These are phyloP conservation scores for Carpatolechia fugitivella DNA, from an alignment of 2,888 invertebrate genomes.

Conservation along the genomic window DNA sequence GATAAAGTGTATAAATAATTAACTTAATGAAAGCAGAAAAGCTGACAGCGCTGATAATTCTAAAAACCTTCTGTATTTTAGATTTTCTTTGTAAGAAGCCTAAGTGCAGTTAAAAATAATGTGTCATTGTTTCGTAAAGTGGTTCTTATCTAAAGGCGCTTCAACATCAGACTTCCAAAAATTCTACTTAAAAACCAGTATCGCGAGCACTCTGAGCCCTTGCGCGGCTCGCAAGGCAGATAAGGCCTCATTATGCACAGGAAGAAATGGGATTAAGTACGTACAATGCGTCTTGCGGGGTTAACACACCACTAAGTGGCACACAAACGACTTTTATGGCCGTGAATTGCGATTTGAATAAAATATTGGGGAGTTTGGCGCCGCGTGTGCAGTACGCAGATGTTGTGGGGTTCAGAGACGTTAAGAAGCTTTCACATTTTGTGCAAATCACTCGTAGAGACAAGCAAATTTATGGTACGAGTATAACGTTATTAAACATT, in stretches of 20 bases:
- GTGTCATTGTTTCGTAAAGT: too few species aligned
- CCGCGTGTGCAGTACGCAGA: background rate
- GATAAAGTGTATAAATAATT: too few species aligned
- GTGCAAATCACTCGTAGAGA: too few species aligned
- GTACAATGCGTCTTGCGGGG: slow-evolving; percentile 6
- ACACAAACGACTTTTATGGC: slow-evolving; percentile 32
- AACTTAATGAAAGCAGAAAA: too few species aligned
- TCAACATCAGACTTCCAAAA: background rate
- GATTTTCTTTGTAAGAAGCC: too few species aligned
- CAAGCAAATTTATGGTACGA: too few species aligned
- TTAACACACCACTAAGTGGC: slow-evolving; percentile 9
- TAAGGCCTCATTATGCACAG: slow-evolving; percentile 37
- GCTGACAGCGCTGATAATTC: too few species aligned
- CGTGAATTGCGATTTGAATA: slow-evolving; percentile 42
- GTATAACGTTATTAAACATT: too few species aligned
- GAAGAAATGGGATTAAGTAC: slow-evolving; percentile 33
- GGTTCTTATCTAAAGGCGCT: background rate
- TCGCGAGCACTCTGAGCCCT: background rate
- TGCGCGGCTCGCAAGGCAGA: slow-evolving; percentile 24
- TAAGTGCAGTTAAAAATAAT: too few species aligned
- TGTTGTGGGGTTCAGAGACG: background rate
- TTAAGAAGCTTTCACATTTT: too few species aligned
- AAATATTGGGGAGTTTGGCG: slow-evolving; percentile 29
- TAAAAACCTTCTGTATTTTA: too few species aligned
- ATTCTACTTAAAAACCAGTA: background rate